Percentiles rank a stretch among this genome's conserved stretches.
These are phyloP conservation scores for Agapornis canus DNA, from an alignment of 2,797 vertebrate species.

Conservation along the genomic window DNA sequence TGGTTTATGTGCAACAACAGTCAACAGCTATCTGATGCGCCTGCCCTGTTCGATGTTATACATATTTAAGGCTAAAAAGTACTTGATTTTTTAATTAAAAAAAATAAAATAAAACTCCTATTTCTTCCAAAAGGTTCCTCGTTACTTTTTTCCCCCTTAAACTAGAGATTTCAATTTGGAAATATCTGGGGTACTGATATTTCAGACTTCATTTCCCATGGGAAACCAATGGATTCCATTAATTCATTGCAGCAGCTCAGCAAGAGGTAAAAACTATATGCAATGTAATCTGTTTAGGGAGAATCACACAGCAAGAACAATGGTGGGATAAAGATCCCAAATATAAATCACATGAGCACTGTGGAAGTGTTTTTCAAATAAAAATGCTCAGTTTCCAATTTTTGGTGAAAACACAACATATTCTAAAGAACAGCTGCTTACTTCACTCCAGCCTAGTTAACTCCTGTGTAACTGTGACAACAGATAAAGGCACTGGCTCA, in stretches of 20 bases:
- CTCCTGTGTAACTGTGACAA: background rate
- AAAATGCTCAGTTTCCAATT: background rate
- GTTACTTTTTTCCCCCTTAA: background rate
- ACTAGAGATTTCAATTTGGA: background rate
- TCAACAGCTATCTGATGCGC: background rate
- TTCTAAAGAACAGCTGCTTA: background rate
- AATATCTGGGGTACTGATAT: slow-evolving; percentile 18
- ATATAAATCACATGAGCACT: background rate
- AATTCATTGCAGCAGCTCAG: slow-evolving; percentile 55
- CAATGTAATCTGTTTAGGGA: slow-evolving; percentile 14
- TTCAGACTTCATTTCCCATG: slow-evolving; percentile 5
- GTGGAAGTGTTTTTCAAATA: background rate
- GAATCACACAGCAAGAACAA: slow-evolving; percentile 41
- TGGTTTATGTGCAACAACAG: background rate
- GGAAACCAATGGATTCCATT: slow-evolving; percentile 8
- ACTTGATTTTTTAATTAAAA: background rate
- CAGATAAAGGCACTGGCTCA: background rate
- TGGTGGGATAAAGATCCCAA: slow-evolving; percentile 32
- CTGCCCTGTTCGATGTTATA: background rate
- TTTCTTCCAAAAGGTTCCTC: background rate
- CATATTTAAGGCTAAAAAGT: background rate
- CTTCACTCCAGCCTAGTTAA: background rate
- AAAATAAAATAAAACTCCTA: fast-evolving
- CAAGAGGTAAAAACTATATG: slow-evolving; percentile 42
- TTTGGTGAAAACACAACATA: background rate